Evolutionary conservation across 1,140 invertebrate species (phyloP).

Genomic region (Vollenhovia emeryi): DNA sequence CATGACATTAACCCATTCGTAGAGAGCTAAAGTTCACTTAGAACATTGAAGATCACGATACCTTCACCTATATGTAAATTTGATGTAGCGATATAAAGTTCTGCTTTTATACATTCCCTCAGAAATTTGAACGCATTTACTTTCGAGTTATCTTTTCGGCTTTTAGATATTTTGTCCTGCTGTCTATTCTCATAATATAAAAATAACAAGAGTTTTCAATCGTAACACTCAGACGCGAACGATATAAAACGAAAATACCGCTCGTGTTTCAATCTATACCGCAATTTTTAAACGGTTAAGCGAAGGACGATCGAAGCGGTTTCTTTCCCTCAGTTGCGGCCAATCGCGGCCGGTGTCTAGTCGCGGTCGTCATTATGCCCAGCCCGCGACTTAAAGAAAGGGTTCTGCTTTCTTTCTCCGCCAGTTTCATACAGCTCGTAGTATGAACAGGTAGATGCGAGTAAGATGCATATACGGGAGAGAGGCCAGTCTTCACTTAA

Average conservation of each 20-base stretch:
- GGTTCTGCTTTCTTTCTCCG: constrained; percentile 49
- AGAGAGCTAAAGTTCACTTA: constrained; percentile 26
- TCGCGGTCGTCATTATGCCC: constrained; percentile 68
- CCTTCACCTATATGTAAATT: not conserved
- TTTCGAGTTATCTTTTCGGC: not conserved
- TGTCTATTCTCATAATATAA: constrained; percentile 23
- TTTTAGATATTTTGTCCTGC: constrained; percentile 12
- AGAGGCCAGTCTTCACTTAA: constrained; percentile 69
- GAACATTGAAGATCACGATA: not conserved
- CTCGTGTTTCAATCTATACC: constrained; percentile 4
- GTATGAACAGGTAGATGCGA: not conserved
- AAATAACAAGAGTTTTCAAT: constrained; percentile 36
- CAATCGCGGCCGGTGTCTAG: constrained; percentile 49
- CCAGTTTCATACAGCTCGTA: constrained; percentile 62
- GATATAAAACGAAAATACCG: constrained; percentile 28
- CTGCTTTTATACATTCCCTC: constrained; percentile 3
- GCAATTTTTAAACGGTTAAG: constrained; percentile 19
- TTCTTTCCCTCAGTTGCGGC: constrained; percentile 23
- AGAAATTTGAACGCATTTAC: constrained; percentile 19
- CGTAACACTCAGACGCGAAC: constrained; percentile 26
- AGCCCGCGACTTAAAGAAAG: constrained; percentile 65
- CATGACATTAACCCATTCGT: not conserved
- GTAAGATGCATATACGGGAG: not conserved
- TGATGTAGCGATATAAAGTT: not conserved
- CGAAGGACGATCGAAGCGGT: constrained; percentile 46